Evolutionary conservation across 2,888 invertebrate genomes (phyloP).

Genomic region (Yponomeuta sedellus): DNA sequence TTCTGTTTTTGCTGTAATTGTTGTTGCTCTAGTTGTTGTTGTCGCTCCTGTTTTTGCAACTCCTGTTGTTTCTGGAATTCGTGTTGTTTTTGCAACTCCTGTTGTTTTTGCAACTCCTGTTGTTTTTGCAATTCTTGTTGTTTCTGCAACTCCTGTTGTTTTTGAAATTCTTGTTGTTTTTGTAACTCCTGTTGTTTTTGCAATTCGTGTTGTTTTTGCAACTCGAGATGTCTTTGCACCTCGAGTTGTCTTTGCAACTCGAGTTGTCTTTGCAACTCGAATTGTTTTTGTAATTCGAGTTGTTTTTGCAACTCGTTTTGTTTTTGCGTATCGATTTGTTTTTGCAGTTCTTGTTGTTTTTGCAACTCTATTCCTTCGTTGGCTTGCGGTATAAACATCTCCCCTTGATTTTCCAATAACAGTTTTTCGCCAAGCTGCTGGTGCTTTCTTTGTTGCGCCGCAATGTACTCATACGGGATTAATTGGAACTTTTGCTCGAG

Average conservation of each 20-base stretch:
- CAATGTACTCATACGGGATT: constrained; percentile 16
- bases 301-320: background rate
- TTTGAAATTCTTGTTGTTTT: background rate
- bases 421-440: constrained; percentile 25
- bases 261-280: background rate
- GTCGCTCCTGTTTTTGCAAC: background rate
- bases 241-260: background rate
- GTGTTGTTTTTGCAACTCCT: background rate
- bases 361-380: background rate
- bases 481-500: constrained; percentile 12
- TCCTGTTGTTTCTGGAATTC: background rate
- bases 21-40: background rate
- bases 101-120: background rate
- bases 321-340: background rate
- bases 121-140: background rate
- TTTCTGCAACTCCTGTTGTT: background rate
- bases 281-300: background rate
- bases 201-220: background rate
- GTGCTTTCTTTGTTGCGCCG: constrained; percentile 23
- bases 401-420: background rate
- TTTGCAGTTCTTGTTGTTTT: background rate
- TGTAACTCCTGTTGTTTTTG: no score
- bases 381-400: background rate
- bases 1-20: background rate
- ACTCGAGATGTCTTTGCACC: background rate